Evolutionary conservation across 2,113 vertebrate species (phyloP), one percentile per base, ranked within the genome.

Genomic region (Nothoprocta perdicaria): DNA sequence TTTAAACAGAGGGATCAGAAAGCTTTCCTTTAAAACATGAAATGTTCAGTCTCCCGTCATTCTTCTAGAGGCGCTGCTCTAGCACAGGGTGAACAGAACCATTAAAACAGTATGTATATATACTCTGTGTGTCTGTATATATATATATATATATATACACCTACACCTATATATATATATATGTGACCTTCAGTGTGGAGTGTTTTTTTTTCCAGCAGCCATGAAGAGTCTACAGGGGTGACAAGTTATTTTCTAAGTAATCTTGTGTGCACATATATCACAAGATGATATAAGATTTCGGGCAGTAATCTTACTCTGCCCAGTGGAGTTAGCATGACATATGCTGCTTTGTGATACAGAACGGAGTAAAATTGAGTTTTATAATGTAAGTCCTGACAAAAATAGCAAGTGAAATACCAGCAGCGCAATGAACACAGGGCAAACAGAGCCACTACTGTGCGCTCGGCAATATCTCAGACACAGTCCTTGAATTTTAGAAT

Each of bases 301-400:
- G 40, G 80, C 63, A 92, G 92, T 86, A 94, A 95, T 95, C 90
- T 95, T 62, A 90, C 77, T 79, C 63, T 82, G 86, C 71, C 84
- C 88, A 80, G 78, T 69, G 71, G 58, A 95, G 90, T 94, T 94
- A 76, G 71, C 4, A 11, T 96, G 94, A 95, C 90, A 95, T 94
- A 89, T 90, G 93, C 90, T 96, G 90, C 90, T 94, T 90, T 82
- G 93, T 94, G 92, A 94, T 82, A 94, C 3, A 96, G 88, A 96
- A 94, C 33, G 0, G 84, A 93, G 45, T 69, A 94, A 92, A 95
- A 95, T 80, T 95, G 93, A 92, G 82, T 88, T 95, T 95, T 94
- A 78, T 91, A 94, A 46, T 92, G 22, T 26, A 92, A 95, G 60
- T 60, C 85, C 88, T 94, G 91, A 92, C 91, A 87, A 94, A 95